phyloP scores from a whole-genome alignment of 53 echinoderm and acorn worm species.

The Patiria pectinifera region DNA sequence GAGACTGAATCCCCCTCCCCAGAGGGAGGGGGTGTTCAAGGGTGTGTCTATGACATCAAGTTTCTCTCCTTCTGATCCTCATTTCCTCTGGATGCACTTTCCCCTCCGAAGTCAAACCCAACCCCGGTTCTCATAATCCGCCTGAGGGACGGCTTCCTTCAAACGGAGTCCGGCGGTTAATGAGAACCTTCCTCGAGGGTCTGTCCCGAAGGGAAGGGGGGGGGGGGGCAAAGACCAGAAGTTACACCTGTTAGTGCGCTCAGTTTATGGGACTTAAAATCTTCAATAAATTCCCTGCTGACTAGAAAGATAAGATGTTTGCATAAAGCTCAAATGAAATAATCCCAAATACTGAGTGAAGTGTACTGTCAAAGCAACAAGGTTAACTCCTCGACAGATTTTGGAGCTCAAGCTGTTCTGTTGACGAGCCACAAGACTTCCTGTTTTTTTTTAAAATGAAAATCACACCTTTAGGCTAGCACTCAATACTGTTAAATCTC shows the following conservation, averaged over 20 bases:
- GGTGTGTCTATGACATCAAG: conserved; percentile 14
- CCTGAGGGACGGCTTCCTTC: conserved; percentile 35
- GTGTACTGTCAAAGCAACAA: background rate
- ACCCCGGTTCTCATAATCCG: background rate
- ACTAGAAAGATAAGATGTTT: background rate
- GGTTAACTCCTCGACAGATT: background rate
- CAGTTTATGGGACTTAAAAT: background rate
- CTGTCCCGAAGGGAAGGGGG: conserved; percentile 1
- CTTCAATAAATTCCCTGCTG: background rate
- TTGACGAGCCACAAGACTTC: background rate
- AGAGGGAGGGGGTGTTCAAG: background rate
- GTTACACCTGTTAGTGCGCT: background rate
- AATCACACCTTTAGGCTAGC: no score
- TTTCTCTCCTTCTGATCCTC: background rate
- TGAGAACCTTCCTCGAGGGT: conserved; percentile 49
- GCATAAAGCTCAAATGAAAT: background rate
- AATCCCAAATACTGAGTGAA: background rate
- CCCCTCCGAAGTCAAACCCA: background rate
- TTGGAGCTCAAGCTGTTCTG: background rate
- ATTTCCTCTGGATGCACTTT: conserved; percentile 25
- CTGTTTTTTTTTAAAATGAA: background rate
- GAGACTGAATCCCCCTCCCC: no score
- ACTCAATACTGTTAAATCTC: no score
- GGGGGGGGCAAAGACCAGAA: background rate
- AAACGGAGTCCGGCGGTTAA: conserved; percentile 4